A percentile compares a stretch with the other conserved stretches of the same genome.
These are phyloP conservation scores for Anolis apletophallus DNA, from an alignment of 2,797 vertebrate species.

Conservation along the genomic window DNA sequence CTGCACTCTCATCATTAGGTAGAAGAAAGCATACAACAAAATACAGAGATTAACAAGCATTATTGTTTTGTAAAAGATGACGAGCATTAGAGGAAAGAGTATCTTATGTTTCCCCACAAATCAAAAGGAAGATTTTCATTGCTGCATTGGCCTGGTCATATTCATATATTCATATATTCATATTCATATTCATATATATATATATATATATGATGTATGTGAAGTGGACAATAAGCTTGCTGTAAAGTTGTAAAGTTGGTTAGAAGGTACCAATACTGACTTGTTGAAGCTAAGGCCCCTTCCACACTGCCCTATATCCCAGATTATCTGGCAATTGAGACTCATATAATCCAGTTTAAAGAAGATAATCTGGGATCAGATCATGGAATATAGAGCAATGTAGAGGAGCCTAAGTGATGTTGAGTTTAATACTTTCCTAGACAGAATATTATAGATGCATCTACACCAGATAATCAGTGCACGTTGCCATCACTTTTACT, in stretches of 20 bases:
- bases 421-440: not conserved
- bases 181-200: no score
- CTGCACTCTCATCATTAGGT: conserved; percentile 34
- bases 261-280: not conserved
- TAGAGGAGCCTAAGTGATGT: no score
- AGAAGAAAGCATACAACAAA: conserved; percentile 31
- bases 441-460: not conserved
- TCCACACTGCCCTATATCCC: no score
- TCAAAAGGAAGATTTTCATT: not conserved
- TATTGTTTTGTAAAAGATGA: not conserved
- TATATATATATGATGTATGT: not conserved
- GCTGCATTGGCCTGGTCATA: not conserved
- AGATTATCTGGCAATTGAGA: no score
- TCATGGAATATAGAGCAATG: no score
- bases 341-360: no score
- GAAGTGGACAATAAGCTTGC: not conserved
- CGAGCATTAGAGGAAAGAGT: not conserved
- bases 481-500: no score
- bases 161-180: no score
- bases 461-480: no score
- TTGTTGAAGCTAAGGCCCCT: not conserved
- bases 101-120: not conserved
- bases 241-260: not conserved
- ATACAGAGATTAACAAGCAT: not conserved
- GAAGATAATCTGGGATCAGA: no score